phyloP scores from a whole-genome alignment of 2,113 vertebrate genomes.

The Hylia prasina region DNA sequence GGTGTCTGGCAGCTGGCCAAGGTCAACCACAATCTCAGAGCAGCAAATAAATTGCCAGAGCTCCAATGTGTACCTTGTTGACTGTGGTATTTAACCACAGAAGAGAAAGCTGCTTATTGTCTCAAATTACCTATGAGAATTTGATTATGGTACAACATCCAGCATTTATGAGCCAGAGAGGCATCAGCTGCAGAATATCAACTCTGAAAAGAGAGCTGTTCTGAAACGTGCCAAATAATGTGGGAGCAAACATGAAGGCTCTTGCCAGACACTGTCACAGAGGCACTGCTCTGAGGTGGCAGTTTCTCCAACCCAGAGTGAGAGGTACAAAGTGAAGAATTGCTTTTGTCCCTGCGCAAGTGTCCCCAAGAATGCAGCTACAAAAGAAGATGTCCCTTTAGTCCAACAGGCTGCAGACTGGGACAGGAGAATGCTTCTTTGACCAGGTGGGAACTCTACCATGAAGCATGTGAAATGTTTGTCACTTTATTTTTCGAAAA shows the following conservation, averaged over 20 bases:
- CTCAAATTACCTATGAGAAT: background rate
- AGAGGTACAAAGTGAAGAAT: background rate
- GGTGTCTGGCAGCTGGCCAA: background rate
- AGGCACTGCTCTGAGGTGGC: background rate
- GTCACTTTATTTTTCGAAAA: background rate
- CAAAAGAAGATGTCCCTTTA: background rate
- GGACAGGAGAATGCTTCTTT: background rate
- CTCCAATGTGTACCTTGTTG: background rate
- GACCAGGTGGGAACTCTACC: background rate
- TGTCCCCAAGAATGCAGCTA: background rate
- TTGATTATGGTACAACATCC: background rate
- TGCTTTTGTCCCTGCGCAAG: background rate
- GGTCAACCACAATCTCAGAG: background rate
- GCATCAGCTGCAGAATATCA: background rate
- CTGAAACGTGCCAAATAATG: background rate
- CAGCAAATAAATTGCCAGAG: background rate
- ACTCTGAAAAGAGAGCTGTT: background rate
- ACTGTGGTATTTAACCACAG: background rate
- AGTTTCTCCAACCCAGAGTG: background rate
- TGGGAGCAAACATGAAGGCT: background rate
- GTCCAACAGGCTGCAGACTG: background rate
- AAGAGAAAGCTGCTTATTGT: background rate
- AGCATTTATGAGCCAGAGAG: background rate
- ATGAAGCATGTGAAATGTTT: background rate
- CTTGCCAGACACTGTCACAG: background rate